phyloP scores from a whole-genome alignment of 2,797 vertebrate species.

The Phalanger gymnotis region DNA sequence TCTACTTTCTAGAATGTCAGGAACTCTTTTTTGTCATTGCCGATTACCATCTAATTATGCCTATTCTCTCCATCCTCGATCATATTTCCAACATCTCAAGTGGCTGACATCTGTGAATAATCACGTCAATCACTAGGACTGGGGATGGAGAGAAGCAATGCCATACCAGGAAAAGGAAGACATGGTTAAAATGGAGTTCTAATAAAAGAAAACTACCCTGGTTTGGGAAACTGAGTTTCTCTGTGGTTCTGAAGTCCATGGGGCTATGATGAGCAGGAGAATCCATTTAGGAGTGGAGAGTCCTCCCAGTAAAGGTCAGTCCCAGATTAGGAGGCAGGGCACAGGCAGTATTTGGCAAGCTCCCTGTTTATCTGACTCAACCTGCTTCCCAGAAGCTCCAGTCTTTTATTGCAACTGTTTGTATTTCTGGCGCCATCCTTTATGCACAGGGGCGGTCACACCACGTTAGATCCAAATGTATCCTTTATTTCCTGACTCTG shows the following conservation, averaged over 20 bases:
- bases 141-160: neutral
- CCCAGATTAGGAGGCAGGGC: neutral
- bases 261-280: neutral
- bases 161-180: neutral
- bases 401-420: neutral
- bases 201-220: neutral
- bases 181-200: neutral
- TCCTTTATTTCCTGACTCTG: neutral
- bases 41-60: neutral
- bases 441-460: neutral
- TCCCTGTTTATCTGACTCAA: neutral
- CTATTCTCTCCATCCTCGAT: neutral
- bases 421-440: neutral
- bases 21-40: neutral
- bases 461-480: neutral
- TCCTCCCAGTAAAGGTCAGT: neutral
- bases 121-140: neutral
- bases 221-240: neutral
- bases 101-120: neutral
- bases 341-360: neutral
- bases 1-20: neutral
- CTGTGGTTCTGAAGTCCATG: neutral
- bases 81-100: neutral
- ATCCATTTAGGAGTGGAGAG: neutral
- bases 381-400: neutral